Evolutionary conservation across 2,797 vertebrate genomes (phyloP), one percentile per base, ranked within the genome.

Genomic region (Tragopan temminckii): DNA sequence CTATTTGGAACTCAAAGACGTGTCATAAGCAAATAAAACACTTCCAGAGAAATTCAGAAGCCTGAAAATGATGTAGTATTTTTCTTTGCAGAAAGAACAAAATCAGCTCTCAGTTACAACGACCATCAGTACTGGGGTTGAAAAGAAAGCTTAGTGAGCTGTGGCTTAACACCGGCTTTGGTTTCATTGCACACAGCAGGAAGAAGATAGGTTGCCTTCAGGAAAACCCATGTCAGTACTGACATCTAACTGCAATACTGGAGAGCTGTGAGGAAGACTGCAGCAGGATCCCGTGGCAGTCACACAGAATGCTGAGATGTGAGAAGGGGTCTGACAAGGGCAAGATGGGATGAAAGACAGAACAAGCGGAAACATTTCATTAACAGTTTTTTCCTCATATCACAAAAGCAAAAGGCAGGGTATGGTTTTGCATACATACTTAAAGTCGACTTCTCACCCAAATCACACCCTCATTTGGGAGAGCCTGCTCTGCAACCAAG

Each of bases 151-250:
- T 33, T 20, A 0, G 10, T 27, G 16, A 63, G 38, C 45, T 36
- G 7, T 8, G 7, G 57, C 21, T 74, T 38, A 66, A 40, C 15
- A 11, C 7, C 18, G 23, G 50, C 43, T 76, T 59, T 57, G 16
- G 23, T 31, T n/a, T 42, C 48, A 18, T 7, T 2, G 2, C 5
- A 11, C 2, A 0, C 35, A 11, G 14, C 18, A 16, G 63, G 52
- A 70, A 50, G 50, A 25, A 36, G 36, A 33, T 9, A 27, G n/a
- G n/a, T 40, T 46, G 74, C 74, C 55, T 80, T 36, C 8, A 1
- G 7, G 64, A 12, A 53, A 55, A 55, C 5, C 5, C 4, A 16
- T 4, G 23, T 17, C 31, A 7, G 1, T 7, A 79, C 16, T 0
- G 4, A 69, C 31, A 42, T 7, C n/a, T 2, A 13, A 46, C 15